Conservation (phyloP, 1,140 invertebrate species). For the Brachionus koreanus region DNA sequence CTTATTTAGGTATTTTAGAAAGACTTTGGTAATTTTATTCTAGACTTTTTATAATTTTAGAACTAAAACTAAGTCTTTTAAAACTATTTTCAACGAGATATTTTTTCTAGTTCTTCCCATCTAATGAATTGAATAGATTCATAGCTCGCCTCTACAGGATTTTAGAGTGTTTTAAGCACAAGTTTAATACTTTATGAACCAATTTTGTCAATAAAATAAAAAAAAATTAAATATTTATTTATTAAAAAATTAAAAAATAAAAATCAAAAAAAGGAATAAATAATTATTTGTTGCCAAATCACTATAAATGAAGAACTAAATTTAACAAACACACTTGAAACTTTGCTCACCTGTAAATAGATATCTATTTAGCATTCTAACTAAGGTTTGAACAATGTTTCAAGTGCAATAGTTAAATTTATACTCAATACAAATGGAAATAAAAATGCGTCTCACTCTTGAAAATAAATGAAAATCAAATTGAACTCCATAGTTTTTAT, state of each 20-base stretch:
- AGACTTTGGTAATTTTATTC: too few relatives aligned
- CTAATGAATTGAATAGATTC: too few relatives aligned
- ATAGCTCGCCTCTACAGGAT: too few relatives aligned
- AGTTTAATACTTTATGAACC: too few relatives aligned
- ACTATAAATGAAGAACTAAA: background rate
- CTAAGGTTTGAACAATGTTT: conserved; percentile 45
- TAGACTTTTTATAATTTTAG: too few relatives aligned
- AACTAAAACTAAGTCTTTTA: too few relatives aligned
- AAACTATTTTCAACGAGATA: too few relatives aligned
- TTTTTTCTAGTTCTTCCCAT: too few relatives aligned
- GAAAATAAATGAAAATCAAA: conserved; percentile 1
- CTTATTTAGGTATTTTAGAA: too few relatives aligned
- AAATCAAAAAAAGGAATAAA: background rate
- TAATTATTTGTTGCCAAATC: background rate
- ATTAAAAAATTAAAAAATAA: background rate
- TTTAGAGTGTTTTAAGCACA: too few relatives aligned
- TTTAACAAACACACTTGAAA: conserved; percentile 45
- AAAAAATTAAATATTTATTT: background rate
- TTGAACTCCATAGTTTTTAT: background rate
- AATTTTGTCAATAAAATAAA: background rate
- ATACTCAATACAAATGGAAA: background rate
- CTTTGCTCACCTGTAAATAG: conserved; percentile 44
- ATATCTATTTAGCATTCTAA: conserved; percentile 8
- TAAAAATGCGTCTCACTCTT: background rate
- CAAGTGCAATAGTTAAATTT: conserved; percentile 44